Conservation (phyloP, 2,797 vertebrate genomes). For the Columba guinea region DNA sequence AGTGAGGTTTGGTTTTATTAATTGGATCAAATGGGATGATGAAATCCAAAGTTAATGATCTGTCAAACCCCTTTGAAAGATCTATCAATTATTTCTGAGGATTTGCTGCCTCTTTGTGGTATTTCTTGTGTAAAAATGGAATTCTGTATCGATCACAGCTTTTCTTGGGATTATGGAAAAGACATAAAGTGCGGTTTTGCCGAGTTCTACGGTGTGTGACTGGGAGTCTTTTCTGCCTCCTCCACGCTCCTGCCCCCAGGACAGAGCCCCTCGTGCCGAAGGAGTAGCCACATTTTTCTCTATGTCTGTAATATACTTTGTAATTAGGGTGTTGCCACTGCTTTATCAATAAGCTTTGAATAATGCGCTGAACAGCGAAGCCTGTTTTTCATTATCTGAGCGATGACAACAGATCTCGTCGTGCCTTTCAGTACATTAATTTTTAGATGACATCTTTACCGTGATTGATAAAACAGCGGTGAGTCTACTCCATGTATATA, state of each 20-base stretch:
- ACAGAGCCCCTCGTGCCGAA: fast-evolving
- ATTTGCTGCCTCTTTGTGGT: slow-evolving; percentile 64
- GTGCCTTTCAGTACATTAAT: not conserved
- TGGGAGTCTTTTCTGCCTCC: not conserved
- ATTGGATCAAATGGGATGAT: not conserved
- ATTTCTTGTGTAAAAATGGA: slow-evolving; percentile 39
- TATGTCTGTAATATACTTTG: not conserved
- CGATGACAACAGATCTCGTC: not conserved
- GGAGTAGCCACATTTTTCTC: not conserved
- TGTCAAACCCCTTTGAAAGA: slow-evolving; percentile 28
- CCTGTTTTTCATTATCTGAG: not conserved
- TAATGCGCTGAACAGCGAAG: not conserved
- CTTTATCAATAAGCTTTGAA: not conserved
- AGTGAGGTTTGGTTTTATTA: not conserved
- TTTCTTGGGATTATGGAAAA: not conserved
- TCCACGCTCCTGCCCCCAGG: fast-evolving
- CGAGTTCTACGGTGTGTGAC: not conserved
- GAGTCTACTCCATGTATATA: not conserved
- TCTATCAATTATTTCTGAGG: slow-evolving; percentile 37
- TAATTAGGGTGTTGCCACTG: not conserved
- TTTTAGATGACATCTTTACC: not conserved
- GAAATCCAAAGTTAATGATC: not conserved
- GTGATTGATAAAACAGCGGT: not conserved
- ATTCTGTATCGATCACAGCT: not conserved
- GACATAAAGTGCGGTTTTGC: not conserved